phyloP scores from a whole-genome alignment of 2,113 vertebrate genomes.

The Opisthocomus hoazin region DNA sequence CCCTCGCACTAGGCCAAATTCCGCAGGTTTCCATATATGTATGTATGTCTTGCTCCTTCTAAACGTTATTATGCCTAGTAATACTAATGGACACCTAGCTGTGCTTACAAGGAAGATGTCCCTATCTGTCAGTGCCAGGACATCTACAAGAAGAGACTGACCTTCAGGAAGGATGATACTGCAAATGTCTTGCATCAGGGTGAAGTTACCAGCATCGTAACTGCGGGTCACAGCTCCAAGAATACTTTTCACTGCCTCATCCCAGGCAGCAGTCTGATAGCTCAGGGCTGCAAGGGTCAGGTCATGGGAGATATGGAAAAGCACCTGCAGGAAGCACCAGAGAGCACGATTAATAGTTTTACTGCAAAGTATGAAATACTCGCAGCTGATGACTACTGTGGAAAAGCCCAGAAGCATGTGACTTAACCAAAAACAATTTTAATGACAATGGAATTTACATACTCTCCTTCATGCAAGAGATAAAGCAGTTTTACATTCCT shows the following conservation, averaged over 20 bases:
- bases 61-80: neutral
- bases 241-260: slow-evolving; percentile 65
- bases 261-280: slow-evolving; percentile 62
- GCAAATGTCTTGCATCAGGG: slow-evolving; percentile 77
- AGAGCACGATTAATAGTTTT: neutral
- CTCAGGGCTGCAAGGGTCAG: slow-evolving; percentile 78
- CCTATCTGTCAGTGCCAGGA: neutral
- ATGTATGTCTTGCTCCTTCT: neutral
- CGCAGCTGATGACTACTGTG: neutral
- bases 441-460: neutral
- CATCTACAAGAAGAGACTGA: slow-evolving; percentile 4
- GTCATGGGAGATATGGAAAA: slow-evolving; percentile 84
- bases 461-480: neutral
- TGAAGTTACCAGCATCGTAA: slow-evolving; percentile 74
- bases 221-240: slow-evolving; percentile 74
- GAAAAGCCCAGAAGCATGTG: neutral
- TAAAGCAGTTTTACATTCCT: neutral
- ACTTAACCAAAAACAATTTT: neutral
- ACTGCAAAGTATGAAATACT: neutral
- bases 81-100: neutral
- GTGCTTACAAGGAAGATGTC: neutral
- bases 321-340: slow-evolving; percentile 69
- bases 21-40: neutral
- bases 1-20: neutral
- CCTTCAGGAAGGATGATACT: slow-evolving; percentile 80